Percentiles rank a stretch among this genome's conserved stretches.
phyloP scores from a whole-genome alignment of 2,888 invertebrate species.

The Clivina fossor region DNA sequence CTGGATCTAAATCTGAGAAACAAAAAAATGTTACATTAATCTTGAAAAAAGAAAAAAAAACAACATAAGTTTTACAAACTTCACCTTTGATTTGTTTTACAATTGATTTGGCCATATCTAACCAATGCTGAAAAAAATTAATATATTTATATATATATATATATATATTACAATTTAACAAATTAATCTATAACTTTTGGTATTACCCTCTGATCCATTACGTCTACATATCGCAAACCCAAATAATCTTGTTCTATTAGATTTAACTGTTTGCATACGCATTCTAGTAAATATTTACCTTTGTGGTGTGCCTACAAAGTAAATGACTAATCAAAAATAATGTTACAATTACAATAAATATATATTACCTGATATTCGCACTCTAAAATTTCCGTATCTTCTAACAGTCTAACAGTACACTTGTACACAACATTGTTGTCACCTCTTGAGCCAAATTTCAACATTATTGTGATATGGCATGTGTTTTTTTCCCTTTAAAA shows the following conservation, averaged over 20 bases:
- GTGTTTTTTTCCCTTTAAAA: too few relatives aligned
- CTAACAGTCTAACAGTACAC: slow-evolving; percentile 85
- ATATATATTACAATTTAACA: slow-evolving; percentile 16
- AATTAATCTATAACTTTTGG: slow-evolving; percentile 33
- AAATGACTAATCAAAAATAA: slow-evolving; percentile 29
- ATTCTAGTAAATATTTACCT: slow-evolving; percentile 85
- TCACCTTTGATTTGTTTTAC: slow-evolving; percentile 91
- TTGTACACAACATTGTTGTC: slow-evolving; percentile 78
- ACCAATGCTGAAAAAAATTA: slow-evolving; percentile 89
- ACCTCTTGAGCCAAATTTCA: slow-evolving; percentile 61
- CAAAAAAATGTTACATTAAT: too few relatives aligned
- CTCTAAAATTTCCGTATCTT: slow-evolving; percentile 89
- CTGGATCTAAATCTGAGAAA: slow-evolving; percentile 83
- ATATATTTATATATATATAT: too few relatives aligned
- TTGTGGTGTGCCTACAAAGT: slow-evolving; percentile 79
- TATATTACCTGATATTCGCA: slow-evolving; percentile 83
- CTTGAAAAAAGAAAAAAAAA: slow-evolving; percentile 2
- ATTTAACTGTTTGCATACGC: slow-evolving; percentile 87
- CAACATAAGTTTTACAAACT: slow-evolving; percentile 39
- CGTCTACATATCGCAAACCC: slow-evolving; percentile 89
- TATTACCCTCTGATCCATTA: slow-evolving; percentile 83
- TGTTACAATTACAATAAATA: slow-evolving; percentile 27
- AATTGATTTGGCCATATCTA: slow-evolving; percentile 87
- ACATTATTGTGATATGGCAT: slow-evolving; percentile 46
- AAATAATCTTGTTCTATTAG: slow-evolving; percentile 93